Conservation (phyloP, 2,797 vertebrate genomes). For the Pampus argenteus region DNA sequence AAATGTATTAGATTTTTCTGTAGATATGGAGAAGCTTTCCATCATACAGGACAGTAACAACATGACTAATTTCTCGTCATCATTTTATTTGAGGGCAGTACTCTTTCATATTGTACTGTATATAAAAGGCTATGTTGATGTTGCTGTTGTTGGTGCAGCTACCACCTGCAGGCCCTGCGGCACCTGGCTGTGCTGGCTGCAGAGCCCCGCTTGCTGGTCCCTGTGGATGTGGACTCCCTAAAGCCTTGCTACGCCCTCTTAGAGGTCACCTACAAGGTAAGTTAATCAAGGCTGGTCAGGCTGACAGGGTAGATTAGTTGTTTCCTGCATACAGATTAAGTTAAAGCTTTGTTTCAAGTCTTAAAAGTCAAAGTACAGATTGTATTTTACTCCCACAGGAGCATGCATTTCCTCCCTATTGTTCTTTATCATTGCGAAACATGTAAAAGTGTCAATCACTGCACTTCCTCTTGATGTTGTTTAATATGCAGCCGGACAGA, state of each 20-base stretch:
- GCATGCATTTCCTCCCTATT: background rate
- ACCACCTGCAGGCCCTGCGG: conserved; percentile 96
- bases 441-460: background rate
- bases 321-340: background rate
- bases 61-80: background rate
- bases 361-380: background rate
- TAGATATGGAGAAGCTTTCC: background rate
- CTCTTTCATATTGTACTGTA: background rate
- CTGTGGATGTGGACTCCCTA: conserved; percentile 95
- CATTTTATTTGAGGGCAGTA: background rate
- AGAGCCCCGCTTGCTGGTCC: conserved; percentile 94
- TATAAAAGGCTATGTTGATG: background rate
- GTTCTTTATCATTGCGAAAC: background rate
- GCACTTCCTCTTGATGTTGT: conserved; percentile 33
- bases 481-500: background rate
- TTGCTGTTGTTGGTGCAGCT: conserved; percentile 79
- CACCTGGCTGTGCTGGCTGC: conserved; percentile 95
- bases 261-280: conserved; percentile 96
- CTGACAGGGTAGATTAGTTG: background rate
- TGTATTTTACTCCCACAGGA: background rate
- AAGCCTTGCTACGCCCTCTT: conserved; percentile 95
- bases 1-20: background rate
- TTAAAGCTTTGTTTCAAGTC: background rate
- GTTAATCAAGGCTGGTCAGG: background rate
- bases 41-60: background rate